A percentile compares a stretch with the other conserved stretches of the same genome.
Evolutionary conservation across 1,140 invertebrate species (phyloP).

Genomic region (Scaptomyza graminum): DNA sequence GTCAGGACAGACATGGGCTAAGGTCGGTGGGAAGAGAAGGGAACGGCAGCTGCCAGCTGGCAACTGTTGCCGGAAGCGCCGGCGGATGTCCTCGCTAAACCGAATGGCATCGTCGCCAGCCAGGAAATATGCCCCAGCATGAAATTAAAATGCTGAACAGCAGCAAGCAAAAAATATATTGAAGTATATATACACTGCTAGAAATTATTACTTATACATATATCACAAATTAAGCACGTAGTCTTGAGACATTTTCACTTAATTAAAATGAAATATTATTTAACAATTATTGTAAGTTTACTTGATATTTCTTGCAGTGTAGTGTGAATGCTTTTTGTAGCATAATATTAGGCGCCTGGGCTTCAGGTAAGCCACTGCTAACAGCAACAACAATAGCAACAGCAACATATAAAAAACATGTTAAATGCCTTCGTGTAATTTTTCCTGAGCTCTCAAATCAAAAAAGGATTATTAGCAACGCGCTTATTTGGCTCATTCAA

Average conservation of each 20-base stretch:
- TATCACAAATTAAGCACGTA: constrained; percentile 7
- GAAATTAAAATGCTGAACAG: constrained; percentile 66
- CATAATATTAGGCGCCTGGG: constrained; percentile 41
- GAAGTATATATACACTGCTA: constrained; percentile 1
- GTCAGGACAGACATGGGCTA: constrained; percentile 45
- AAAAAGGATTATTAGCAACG: constrained; percentile 80
- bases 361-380: constrained; percentile 55
- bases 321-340: constrained; percentile 20
- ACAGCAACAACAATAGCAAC: constrained; percentile 11
- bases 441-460: constrained; percentile 53
- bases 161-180: constrained; percentile 7
- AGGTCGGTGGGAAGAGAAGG: background rate
- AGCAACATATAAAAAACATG: constrained; percentile 23
- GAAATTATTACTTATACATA: constrained; percentile 1
- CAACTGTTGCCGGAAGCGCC: constrained; percentile 76
- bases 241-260: background rate
- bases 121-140: constrained; percentile 69
- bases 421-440: constrained; percentile 53
- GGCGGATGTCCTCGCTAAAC: constrained; percentile 76
- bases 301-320: background rate
- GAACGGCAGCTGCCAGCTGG: constrained; percentile 54
- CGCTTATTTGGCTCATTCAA: constrained; percentile 55
- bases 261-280: constrained; percentile 6
- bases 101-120: constrained; percentile 64
- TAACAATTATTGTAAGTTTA: background rate